These are phyloP conservation scores for Druceiella hillmani DNA, from an alignment of 2,888 invertebrate genomes.

Conservation along the genomic window DNA sequence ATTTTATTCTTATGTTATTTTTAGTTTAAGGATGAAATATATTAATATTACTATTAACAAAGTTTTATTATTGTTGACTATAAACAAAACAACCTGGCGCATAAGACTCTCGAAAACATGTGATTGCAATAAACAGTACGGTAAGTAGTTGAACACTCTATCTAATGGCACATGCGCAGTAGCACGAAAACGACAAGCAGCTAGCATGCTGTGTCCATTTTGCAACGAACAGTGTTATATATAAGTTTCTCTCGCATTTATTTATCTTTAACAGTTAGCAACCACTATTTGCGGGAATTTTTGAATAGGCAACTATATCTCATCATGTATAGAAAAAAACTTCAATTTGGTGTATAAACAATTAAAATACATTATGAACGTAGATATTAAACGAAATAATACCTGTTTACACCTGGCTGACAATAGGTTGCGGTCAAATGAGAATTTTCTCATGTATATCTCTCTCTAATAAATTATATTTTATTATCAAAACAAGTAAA, in stretches of 20 bases:
- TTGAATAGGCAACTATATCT: slow-evolving; percentile 7
- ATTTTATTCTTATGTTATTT: no score
- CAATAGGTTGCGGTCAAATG: no score
- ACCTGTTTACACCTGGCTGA: slow-evolving; percentile 6
- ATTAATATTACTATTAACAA: no score
- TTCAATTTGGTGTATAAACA: slow-evolving; percentile 5
- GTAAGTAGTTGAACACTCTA: slow-evolving; percentile 2
- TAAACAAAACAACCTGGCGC: no score
- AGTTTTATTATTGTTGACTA: no score
- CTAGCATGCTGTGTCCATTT: slow-evolving; percentile 5
- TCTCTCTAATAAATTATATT: no score
- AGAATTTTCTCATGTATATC: no score
- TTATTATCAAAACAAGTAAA: no score
- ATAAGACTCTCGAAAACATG: no score
- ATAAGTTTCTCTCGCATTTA: slow-evolving; percentile 4
- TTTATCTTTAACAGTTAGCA: slow-evolving; percentile 2
- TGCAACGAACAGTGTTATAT: slow-evolving; percentile 3
- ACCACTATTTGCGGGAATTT: slow-evolving; percentile 6
- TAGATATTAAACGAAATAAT: slow-evolving; percentile 6
- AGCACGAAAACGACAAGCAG: slow-evolving; percentile 6
- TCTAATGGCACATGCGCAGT: slow-evolving; percentile 5
- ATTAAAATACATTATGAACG: slow-evolving; percentile 6
- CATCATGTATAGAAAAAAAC: slow-evolving; percentile 5
- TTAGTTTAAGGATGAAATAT: no score
- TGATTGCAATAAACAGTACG: no score